These are phyloP conservation scores for Pseudomugil gertrudae DNA, from an alignment of 2,797 vertebrate genomes.

Conservation along the genomic window DNA sequence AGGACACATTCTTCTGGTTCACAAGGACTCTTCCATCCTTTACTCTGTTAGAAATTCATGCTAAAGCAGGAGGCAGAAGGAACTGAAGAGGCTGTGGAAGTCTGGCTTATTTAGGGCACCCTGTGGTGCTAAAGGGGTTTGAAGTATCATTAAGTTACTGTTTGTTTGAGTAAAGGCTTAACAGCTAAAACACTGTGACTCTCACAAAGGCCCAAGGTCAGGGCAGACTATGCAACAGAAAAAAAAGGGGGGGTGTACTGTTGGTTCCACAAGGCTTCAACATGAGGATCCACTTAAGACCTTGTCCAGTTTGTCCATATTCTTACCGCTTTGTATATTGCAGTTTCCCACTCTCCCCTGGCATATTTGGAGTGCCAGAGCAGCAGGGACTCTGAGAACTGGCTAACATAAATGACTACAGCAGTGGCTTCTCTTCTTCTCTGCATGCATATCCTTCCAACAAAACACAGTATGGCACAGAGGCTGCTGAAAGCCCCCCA, in stretches of 20 bases:
- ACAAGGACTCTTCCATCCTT: constrained; percentile 64
- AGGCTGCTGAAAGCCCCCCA: constrained; percentile 50
- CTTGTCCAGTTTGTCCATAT: constrained; percentile 46
- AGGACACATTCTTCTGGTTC: constrained; percentile 51
- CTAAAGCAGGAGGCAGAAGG: constrained; percentile 62
- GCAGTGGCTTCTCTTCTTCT: constrained; percentile 43
- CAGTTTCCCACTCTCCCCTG: constrained; percentile 55
- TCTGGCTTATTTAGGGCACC: constrained; percentile 75
- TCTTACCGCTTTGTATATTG: constrained; percentile 54
- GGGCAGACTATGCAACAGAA: constrained; percentile 52
- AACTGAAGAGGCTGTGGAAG: constrained; percentile 53
- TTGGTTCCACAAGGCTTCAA: constrained; percentile 61
- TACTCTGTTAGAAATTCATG: constrained; percentile 77
- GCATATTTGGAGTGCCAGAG: constrained; percentile 65
- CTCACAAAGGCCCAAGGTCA: constrained; percentile 78
- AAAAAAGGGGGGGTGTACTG: constrained; percentile 25
- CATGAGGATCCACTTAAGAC: constrained; percentile 77
- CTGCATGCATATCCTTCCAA: constrained; percentile 55
- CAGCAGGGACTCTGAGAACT: constrained; percentile 61
- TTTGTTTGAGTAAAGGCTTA: constrained; percentile 83
- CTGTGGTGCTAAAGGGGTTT: constrained; percentile 77
- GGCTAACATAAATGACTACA: constrained; percentile 59
- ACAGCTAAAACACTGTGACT: constrained; percentile 79
- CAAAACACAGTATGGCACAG: constrained; percentile 43
- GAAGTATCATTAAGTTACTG: constrained; percentile 86